phyloP scores from a whole-genome alignment of 2,888 invertebrate species.

The Metellina segmentata region DNA sequence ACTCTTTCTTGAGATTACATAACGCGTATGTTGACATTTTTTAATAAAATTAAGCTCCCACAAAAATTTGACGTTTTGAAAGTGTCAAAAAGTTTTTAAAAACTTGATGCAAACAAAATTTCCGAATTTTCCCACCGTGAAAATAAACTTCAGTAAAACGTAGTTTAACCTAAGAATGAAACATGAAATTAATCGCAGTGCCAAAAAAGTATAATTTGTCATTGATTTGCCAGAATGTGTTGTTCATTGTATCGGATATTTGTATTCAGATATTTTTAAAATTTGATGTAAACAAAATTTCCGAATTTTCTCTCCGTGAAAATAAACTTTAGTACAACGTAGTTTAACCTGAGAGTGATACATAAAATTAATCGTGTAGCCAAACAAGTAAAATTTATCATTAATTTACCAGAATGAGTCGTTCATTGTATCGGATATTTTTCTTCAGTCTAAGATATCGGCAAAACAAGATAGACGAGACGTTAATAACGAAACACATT shows the following conservation, averaged over 20 bases:
- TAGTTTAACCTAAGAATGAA: background rate
- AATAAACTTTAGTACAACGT: background rate
- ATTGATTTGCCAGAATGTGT: background rate
- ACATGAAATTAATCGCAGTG: background rate
- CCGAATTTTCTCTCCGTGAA: background rate
- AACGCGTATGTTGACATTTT: background rate
- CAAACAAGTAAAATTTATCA: background rate
- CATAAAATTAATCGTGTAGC: background rate
- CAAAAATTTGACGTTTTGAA: background rate
- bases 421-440: background rate
- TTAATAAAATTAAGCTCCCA: background rate
- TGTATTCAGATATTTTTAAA: no score
- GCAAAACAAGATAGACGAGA: background rate
- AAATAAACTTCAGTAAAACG: no score
- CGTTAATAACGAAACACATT: background rate
- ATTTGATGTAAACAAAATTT: background rate
- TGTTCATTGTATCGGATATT: background rate
- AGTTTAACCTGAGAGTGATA: background rate
- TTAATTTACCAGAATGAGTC: background rate
- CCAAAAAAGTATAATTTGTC: background rate
- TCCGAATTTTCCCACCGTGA: no score
- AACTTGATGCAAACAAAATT: background rate
- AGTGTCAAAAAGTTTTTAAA: background rate
- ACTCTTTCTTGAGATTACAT: background rate
- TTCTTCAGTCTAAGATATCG: background rate